A percentile compares a stretch with the other conserved stretches of the same genome.
Evolutionary conservation across 2,113 vertebrate genomes (phyloP).

Genomic region (Hemiprocne comata): DNA sequence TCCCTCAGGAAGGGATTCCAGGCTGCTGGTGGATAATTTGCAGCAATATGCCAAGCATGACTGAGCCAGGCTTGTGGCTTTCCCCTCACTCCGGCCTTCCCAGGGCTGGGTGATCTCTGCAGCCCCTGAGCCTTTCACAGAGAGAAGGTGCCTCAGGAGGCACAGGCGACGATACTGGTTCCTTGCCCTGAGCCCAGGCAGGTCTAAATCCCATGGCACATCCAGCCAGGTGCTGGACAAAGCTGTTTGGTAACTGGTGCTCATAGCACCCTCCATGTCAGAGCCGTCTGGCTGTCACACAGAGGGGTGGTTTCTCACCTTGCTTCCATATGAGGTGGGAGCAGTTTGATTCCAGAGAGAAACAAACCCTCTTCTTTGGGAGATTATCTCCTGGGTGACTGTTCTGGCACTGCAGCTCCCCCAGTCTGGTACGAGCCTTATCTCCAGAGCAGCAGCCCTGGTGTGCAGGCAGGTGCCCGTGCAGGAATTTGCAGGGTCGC

Average conservation of each 20-base stretch:
- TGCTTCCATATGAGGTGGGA: background rate
- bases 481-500: background rate
- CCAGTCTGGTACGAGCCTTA: background rate
- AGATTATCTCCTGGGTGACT: slow-evolving; percentile 5
- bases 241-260: background rate
- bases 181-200: background rate
- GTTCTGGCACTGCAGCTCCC: background rate
- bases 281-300: background rate
- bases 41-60: fast-evolving
- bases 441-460: slow-evolving; percentile 28
- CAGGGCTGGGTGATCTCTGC: background rate
- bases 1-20: background rate
- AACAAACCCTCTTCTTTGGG: background rate
- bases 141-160: background rate
- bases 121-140: background rate
- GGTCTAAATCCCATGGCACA: background rate
- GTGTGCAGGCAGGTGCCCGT: background rate
- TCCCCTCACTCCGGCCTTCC: background rate
- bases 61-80: background rate
- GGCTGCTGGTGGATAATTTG: background rate
- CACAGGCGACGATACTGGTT: background rate
- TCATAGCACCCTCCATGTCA: background rate
- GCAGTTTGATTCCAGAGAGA: background rate
- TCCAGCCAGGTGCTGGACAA: background rate
- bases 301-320: background rate